Base-by-base conservation (phyloP, 2,797 vertebrate species). In the Tachyglossus aculeatus region DNA sequence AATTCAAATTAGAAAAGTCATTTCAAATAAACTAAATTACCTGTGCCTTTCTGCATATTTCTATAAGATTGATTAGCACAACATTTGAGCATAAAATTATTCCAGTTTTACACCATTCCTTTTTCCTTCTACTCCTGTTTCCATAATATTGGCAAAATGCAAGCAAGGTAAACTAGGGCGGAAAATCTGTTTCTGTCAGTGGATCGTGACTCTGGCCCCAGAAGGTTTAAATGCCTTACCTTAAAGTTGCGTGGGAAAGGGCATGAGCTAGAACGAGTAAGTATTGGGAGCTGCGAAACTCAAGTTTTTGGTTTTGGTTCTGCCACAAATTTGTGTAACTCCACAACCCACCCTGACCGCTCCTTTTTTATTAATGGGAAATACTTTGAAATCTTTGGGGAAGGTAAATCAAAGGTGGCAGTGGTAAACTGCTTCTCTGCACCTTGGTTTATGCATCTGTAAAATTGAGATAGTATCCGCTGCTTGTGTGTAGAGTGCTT, bases 351-450 rank as follows among this genome's bases (percentile, higher is more conserved):
- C 32, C 51, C 43, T 50, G 29, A 44, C 33, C 24, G 36, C 16
- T 54, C 50, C 56, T 53, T 6, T 68, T 54, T n/a, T 32, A 16
- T 50, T 2, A 1, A 6, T 15, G 38, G 36, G 34, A 56, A 7
- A 14, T 7, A 18, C 32, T 33, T 63, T 59, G 38, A 45, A 44
- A 57, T 47, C 45, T 58, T 55, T 36, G 40, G 22, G 39, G 51
- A 58, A 61, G 53, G 29, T 61, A 70, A 47, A 53, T 45, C 54
- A 60, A 51, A 56, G 21, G 57, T 39, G 43, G 12, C 55, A 71
- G 36, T 66, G 59, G 57, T 55, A 43, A 31, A 31, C 15, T 51
- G 11, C 22, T 39, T 48, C 19, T n/a, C 66, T 61, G 71, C 40
- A 27, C 33, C 43, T 71, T 19, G 16, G 19, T 52, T 69, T 16